These are phyloP conservation scores for Galeopsomyia nigrocyanea DNA, from an alignment of 2,888 invertebrate genomes.

Conservation along the genomic window DNA sequence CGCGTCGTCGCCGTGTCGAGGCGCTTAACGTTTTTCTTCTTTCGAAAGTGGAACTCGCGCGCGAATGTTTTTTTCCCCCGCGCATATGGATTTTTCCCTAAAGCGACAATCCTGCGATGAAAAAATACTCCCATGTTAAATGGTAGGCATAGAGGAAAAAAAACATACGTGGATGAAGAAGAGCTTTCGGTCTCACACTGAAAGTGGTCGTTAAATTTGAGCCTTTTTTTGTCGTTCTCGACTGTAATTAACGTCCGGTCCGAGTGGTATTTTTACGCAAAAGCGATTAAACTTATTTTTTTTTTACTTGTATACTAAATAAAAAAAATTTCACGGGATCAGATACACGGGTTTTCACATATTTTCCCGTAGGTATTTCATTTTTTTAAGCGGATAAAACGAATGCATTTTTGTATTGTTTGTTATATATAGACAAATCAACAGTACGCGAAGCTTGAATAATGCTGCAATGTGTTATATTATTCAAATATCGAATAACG, in stretches of 20 bases:
- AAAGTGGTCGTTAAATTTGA: constrained; percentile 14
- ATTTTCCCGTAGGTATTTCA: neutral
- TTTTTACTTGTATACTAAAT: no score
- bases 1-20: constrained; percentile 32
- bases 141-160: neutral
- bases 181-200: no score
- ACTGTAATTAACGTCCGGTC: constrained; percentile 20
- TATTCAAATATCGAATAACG: constrained; percentile 42
- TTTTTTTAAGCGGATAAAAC: neutral
- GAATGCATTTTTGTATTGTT: neutral
- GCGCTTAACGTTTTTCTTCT: constrained; percentile 40
- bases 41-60: constrained; percentile 26
- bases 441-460: neutral
- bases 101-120: neutral
- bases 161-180: constrained; percentile 6
- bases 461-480: constrained; percentile 12
- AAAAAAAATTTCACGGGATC: no score
- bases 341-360: no score
- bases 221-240: neutral
- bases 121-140: constrained; percentile 22
- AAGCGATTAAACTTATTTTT: no score
- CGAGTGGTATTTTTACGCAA: no score
- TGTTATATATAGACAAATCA: constrained; percentile 20
- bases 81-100: no score
- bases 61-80: constrained; percentile 27